These are phyloP conservation scores for Polydesmus complanatus DNA, from an alignment of 2,888 invertebrate genomes.

Conservation along the genomic window DNA sequence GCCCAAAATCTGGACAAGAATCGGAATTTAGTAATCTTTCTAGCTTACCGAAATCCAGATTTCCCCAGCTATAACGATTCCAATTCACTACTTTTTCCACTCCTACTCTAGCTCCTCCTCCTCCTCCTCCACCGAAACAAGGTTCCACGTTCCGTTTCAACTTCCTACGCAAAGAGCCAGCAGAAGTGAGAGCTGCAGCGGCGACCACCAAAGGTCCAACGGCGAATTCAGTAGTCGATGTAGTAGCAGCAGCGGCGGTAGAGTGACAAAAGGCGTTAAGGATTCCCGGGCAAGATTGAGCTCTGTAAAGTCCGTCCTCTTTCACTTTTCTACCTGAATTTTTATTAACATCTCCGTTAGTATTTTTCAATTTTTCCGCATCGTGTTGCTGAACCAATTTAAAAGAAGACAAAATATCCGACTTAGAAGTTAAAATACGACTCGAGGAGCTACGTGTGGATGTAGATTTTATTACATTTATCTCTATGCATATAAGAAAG, in stretches of 20 bases:
- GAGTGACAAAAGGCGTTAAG: constrained; percentile 16
- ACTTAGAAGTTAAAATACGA: too few species aligned
- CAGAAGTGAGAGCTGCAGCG: not conserved
- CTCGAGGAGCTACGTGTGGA: too few species aligned
- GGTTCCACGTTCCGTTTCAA: not conserved
- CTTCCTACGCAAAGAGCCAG: not conserved
- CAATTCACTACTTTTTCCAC: constrained; percentile 2
- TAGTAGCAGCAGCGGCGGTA: not conserved
- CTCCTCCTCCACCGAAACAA: not conserved
- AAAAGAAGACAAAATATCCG: too few species aligned
- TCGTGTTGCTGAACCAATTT: too few species aligned
- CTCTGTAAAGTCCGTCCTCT: constrained; percentile 24
- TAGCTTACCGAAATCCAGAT: constrained; percentile 20
- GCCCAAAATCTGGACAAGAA: constrained; percentile 17
- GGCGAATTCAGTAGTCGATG: not conserved
- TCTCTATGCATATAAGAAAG: too few species aligned
- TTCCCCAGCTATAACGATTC: constrained; percentile 22
- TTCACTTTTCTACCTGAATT: not conserved
- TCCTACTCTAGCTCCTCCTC: too few species aligned
- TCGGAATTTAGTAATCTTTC: constrained; percentile 10
- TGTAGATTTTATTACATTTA: too few species aligned
- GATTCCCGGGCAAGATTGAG: constrained; percentile 27
- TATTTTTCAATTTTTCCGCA: too few species aligned
- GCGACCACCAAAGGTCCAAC: not conserved
- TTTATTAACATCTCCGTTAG: too few species aligned